phyloP scores from a whole-genome alignment of 2,888 invertebrate species.

The Lomographa bimaculata region DNA sequence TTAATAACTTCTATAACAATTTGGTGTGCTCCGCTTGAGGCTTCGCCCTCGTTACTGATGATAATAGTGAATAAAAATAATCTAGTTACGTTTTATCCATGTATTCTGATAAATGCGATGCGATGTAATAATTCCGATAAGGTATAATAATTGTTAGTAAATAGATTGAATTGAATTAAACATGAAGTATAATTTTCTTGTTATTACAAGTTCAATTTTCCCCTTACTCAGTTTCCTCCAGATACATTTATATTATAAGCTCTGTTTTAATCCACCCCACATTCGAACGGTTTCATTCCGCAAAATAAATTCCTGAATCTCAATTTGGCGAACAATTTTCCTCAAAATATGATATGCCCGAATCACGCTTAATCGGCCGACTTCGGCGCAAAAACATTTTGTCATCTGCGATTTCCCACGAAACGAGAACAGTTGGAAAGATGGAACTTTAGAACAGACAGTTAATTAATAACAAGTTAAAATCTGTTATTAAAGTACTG shows the following conservation, averaged over 20 bases:
- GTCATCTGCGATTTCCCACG: slow-evolving; percentile 53
- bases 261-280: slow-evolving; percentile 3
- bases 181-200: too few species aligned
- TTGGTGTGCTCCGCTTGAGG: too few species aligned
- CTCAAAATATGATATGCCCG: slow-evolving; percentile 44
- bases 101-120: too few species aligned
- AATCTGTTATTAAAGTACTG: slow-evolving; percentile 55
- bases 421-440: slow-evolving; percentile 5
- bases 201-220: too few species aligned
- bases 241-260: neutral
- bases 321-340: slow-evolving; percentile 34
- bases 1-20: too few species aligned
- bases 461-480: slow-evolving; percentile 65
- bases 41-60: too few species aligned
- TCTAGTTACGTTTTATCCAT: too few species aligned
- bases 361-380: slow-evolving; percentile 46
- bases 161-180: too few species aligned
- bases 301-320: slow-evolving; percentile 22
- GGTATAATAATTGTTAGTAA: too few species aligned
- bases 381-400: slow-evolving; percentile 45
- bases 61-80: too few species aligned
- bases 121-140: too few species aligned
- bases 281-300: slow-evolving; percentile 16
- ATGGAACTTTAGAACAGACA: slow-evolving; percentile 39
- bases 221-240: too few species aligned